Conservation (phyloP, 2,888 invertebrate genomes). For the Helleia helle region DNA sequence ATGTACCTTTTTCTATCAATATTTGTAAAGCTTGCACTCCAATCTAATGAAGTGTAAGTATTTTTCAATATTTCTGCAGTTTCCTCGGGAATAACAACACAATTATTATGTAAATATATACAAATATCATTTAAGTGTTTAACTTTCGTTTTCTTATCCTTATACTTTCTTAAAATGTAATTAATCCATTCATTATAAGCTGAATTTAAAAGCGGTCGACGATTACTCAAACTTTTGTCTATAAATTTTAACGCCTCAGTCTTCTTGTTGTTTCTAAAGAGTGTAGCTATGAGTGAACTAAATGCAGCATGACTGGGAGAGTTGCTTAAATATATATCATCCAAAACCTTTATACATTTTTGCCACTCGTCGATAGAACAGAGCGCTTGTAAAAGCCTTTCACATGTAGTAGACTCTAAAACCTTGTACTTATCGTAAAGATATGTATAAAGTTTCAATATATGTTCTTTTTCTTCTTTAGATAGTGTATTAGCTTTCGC, state of each 20-base stretch:
- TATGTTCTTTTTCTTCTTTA: conserved; percentile 62
- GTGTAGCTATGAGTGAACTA: conserved; percentile 68
- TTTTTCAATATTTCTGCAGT: conserved; percentile 41
- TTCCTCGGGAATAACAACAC: conserved; percentile 35
- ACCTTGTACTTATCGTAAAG: conserved; percentile 69
- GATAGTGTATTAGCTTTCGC: conserved; percentile 37
- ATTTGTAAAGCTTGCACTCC: conserved; percentile 39
- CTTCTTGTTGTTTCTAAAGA: conserved; percentile 73
- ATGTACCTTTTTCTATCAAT: conserved; percentile 41
- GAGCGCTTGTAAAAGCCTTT: conserved; percentile 75
- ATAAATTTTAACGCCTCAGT: conserved; percentile 76
- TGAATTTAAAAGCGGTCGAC: conserved; percentile 51
- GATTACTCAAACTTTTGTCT: conserved; percentile 60
- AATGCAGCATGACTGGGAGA: conserved; percentile 63
- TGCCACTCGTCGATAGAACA: conserved; percentile 78
- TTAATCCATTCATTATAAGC: conserved; percentile 71
- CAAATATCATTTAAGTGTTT: conserved; percentile 74
- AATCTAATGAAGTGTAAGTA: conserved; percentile 36
- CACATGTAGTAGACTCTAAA: conserved; percentile 75
- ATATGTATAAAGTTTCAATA: conserved; percentile 62
- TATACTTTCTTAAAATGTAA: conserved; percentile 51
- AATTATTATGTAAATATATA: conserved; percentile 64
- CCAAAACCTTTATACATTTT: conserved; percentile 73
- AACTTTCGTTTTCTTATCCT: conserved; percentile 38
- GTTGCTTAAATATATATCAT: conserved; percentile 68